phyloP scores from a whole-genome alignment of 92 coral and sea anemone genomes.

The Hydrozoanthus gracilis region DNA sequence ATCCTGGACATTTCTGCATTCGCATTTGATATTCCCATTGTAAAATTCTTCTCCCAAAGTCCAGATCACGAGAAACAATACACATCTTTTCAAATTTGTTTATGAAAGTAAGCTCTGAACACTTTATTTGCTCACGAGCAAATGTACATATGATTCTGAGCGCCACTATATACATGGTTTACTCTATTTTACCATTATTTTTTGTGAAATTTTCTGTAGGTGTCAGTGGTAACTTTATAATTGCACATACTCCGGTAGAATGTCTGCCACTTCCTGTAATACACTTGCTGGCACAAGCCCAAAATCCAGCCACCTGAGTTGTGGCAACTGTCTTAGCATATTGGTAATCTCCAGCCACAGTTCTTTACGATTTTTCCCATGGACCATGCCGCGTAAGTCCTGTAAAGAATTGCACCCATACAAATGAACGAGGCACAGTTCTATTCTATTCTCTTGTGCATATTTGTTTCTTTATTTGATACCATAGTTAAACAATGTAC shows the following conservation, averaged over 20 bases:
- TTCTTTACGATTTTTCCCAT: conserved; percentile 54
- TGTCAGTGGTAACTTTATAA: background rate
- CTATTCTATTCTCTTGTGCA: background rate
- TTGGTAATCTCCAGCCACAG: conserved; percentile 67
- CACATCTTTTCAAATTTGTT: no score
- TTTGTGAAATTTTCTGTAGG: background rate
- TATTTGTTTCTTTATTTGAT: background rate
- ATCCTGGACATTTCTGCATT: no score
- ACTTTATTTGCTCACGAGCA: no score
- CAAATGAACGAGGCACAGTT: background rate
- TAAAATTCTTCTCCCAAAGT: no score
- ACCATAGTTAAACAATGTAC: background rate
- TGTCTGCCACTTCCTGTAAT: conserved; percentile 68
- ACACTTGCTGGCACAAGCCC: conserved; percentile 76
- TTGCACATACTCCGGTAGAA: conserved; percentile 63
- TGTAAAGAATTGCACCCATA: conserved; percentile 1
- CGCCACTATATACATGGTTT: no score
- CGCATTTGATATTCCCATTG: no score
- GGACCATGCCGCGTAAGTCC: conserved; percentile 76
- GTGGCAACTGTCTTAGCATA: conserved; percentile 59
- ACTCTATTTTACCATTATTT: no score
- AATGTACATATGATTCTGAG: no score
- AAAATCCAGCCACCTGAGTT: conserved; percentile 71
- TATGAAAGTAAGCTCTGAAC: no score
- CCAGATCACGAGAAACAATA: no score